Evolutionary conservation across 2,113 vertebrate species (phyloP).

Genomic region (Peromyscus californicus): DNA sequence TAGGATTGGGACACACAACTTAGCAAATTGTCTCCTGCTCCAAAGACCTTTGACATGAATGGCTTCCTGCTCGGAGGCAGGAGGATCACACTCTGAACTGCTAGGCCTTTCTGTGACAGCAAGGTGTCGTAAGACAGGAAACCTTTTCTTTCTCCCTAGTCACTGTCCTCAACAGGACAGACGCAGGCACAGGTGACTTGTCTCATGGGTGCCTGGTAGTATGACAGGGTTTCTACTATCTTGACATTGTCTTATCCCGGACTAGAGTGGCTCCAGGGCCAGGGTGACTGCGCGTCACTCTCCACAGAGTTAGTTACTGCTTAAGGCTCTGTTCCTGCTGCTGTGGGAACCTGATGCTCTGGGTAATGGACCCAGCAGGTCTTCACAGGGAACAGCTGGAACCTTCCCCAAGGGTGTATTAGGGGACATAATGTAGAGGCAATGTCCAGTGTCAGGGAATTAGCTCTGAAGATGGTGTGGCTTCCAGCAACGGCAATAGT

Average conservation of each 20-base stretch:
- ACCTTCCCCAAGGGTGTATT: not conserved
- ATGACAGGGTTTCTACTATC: not conserved
- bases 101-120: not conserved
- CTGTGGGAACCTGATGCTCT: too few species aligned
- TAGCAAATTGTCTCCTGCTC: not conserved
- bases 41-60: not conserved
- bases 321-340: not conserved
- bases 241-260: not conserved
- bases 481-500: not conserved
- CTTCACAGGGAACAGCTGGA: not conserved
- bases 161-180: not conserved
- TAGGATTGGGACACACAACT: not conserved
- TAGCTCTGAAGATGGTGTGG: not conserved
- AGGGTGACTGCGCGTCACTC: not conserved
- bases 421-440: not conserved
- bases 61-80: not conserved
- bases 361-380: not conserved
- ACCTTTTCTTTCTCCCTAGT: accelerated
- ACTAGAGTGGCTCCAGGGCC: not conserved
- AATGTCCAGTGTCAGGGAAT: accelerated
- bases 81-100: not conserved
- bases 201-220: not conserved
- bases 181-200: not conserved
- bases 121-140: not conserved
- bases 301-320: not conserved